Conservation (phyloP, 2,797 vertebrate genomes). For the Sebastes baramenuke region DNA sequence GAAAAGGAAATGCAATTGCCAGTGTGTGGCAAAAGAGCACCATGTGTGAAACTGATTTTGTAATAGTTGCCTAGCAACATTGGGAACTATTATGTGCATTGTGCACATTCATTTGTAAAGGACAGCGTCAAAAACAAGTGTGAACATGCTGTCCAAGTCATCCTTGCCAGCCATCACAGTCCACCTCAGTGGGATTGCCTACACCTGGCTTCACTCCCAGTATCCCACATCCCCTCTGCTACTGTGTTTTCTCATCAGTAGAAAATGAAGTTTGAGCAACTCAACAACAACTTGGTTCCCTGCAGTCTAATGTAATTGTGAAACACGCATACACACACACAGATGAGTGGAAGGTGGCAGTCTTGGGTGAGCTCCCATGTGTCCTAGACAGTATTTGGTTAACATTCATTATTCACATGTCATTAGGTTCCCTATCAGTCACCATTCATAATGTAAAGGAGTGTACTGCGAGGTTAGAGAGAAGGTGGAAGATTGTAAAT, state of each 20-base stretch:
- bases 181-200: not conserved
- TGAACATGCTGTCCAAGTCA: not conserved
- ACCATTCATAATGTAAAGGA: constrained; percentile 47
- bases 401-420: constrained; percentile 64
- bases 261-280: not conserved
- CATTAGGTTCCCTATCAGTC: constrained; percentile 53
- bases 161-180: not conserved
- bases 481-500: not conserved
- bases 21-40: not conserved
- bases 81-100: not conserved
- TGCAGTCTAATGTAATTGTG: not conserved
- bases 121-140: not conserved
- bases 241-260: not conserved
- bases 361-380: constrained; percentile 28
- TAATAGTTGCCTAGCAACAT: constrained; percentile 26
- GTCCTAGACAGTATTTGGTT: constrained; percentile 38
- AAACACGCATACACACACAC: not conserved
- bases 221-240: not conserved
- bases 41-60: not conserved
- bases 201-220: constrained; percentile 9
- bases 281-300: not conserved
- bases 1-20: not conserved
- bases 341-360: constrained; percentile 3
- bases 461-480: not conserved
- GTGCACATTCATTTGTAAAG: not conserved